These are phyloP conservation scores for Plecturocebus donacophilus DNA, from an alignment of 2,113 vertebrate species.

Conservation along the genomic window DNA sequence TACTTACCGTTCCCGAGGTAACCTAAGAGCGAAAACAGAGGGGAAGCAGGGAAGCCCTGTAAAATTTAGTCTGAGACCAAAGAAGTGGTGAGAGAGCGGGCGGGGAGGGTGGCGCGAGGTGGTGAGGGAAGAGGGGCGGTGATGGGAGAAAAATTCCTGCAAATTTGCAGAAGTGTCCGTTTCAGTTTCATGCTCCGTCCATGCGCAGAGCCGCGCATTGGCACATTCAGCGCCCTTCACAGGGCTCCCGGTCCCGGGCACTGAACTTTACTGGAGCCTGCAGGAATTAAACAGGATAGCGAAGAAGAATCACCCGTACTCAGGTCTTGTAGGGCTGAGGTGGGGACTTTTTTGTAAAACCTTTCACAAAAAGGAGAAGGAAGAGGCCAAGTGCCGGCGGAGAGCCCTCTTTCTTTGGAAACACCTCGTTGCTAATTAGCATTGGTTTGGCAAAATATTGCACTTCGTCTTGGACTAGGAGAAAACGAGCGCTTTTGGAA, in stretches of 20 bases:
- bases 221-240: not conserved
- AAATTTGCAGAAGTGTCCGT: not conserved
- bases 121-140: not conserved
- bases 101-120: not conserved
- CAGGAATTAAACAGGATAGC: not conserved
- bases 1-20: not conserved
- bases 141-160: not conserved
- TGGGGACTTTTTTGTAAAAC: not conserved
- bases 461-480: not conserved
- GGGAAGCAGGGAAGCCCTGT: not conserved
- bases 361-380: not conserved
- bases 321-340: not conserved
- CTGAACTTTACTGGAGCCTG: not conserved
- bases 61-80: not conserved
- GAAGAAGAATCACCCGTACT: not conserved
- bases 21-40: not conserved
- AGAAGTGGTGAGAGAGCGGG: not conserved
- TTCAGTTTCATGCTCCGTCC: not conserved
- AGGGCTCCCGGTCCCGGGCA: rapidly evolving
- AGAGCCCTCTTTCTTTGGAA: not conserved
- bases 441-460: not conserved
- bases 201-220: rapidly evolving
- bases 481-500: not conserved
- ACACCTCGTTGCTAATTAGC: not conserved
- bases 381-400: not conserved